phyloP scores from a whole-genome alignment of 2,888 invertebrate genomes.

The Meteorus cinctellus region DNA sequence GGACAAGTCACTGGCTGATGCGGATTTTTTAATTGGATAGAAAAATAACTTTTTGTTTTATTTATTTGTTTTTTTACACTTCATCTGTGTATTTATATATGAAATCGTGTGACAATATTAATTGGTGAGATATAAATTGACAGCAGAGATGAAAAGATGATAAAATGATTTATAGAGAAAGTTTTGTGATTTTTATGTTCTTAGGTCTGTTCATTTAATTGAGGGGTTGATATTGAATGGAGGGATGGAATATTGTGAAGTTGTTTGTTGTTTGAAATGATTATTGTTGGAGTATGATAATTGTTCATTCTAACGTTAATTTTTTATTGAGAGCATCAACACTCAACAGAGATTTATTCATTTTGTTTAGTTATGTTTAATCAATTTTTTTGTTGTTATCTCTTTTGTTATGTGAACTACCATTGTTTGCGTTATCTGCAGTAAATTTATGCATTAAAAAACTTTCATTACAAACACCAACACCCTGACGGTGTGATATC shows the following conservation, averaged over 20 bases:
- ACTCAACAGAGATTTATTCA: neutral
- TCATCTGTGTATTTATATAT: neutral
- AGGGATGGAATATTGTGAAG: neutral
- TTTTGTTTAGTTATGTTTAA: neutral
- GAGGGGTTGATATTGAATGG: neutral
- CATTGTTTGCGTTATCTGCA: constrained; percentile 2
- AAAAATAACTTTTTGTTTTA: neutral
- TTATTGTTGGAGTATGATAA: too few species aligned
- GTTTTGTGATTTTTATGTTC: neutral
- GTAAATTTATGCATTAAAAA: constrained; percentile 43
- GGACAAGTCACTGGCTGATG: neutral
- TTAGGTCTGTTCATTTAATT: neutral
- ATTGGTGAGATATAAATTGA: neutral
- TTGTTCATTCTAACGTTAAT: too few species aligned
- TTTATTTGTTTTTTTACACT: neutral
- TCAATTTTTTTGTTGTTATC: neutral
- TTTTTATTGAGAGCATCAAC: too few species aligned
- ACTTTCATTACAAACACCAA: constrained; percentile 25
- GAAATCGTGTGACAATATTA: neutral
- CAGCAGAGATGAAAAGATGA: neutral
- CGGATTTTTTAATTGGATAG: neutral
- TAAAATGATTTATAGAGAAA: neutral
- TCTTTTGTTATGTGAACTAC: neutral
- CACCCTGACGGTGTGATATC: neutral
- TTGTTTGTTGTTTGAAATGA: too few species aligned